Percentiles rank a stretch among this genome's conserved stretches.
phyloP scores from a whole-genome alignment of 2,113 vertebrate species.

The Macaca mulatta region DNA sequence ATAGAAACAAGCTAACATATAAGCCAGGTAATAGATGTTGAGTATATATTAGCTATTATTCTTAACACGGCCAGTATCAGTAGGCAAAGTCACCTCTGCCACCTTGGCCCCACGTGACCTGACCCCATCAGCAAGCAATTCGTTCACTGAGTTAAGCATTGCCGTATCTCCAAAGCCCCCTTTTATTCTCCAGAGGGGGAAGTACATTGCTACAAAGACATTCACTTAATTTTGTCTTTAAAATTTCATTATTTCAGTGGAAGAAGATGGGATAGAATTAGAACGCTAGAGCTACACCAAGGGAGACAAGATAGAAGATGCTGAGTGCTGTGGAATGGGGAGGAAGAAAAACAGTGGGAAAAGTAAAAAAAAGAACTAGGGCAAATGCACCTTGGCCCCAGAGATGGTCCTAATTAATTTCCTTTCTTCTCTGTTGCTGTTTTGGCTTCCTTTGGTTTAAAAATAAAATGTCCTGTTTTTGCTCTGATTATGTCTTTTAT shows the following conservation, averaged over 20 bases:
- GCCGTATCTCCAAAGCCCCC: background rate
- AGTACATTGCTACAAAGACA: background rate
- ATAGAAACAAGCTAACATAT: background rate
- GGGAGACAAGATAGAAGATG: background rate
- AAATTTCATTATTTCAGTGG: background rate
- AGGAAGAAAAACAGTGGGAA: background rate
- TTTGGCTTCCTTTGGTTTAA: conserved; percentile 54
- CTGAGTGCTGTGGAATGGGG: accelerated
- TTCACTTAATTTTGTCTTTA: background rate
- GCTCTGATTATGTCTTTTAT: conserved; percentile 59
- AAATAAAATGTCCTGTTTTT: conserved; percentile 56
- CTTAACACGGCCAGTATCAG: background rate
- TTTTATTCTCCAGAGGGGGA: background rate
- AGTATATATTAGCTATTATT: background rate
- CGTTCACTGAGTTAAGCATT: background rate
- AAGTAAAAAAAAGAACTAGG: background rate
- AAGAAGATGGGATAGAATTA: background rate
- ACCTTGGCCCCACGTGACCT: background rate
- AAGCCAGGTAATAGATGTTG: background rate
- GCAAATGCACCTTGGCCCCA: background rate
- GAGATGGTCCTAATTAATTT: background rate
- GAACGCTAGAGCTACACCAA: background rate
- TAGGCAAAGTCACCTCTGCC: background rate
- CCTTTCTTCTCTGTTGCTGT: conserved; percentile 29
- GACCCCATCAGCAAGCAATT: background rate